Percentiles rank a stretch among this genome's conserved stretches.
These are phyloP conservation scores for Drosophila sordidapex DNA, from an alignment of 2,888 invertebrate species.

Conservation along the genomic window DNA sequence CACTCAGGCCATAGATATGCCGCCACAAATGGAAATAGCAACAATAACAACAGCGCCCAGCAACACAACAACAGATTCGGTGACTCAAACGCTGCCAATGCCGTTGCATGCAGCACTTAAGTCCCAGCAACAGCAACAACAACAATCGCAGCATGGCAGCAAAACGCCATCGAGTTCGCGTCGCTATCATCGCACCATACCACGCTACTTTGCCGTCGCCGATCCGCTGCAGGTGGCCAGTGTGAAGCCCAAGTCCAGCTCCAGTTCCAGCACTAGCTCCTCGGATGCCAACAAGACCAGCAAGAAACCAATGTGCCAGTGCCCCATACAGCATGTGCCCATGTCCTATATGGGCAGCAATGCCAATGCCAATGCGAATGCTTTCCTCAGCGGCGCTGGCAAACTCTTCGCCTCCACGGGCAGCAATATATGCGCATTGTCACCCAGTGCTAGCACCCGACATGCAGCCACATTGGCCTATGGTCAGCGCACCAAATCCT, in stretches of 20 bases:
- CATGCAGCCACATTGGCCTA: conserved; percentile 69
- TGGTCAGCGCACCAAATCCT: conserved; percentile 75
- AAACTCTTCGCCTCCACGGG: conserved; percentile 58
- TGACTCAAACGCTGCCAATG: conserved; percentile 75
- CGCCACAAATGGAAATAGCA: conserved; percentile 73
- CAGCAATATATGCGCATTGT: conserved; percentile 65
- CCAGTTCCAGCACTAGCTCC: conserved; percentile 41
- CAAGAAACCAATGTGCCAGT: conserved; percentile 85
- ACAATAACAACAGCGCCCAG: conserved; percentile 60
- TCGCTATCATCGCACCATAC: conserved; percentile 85
- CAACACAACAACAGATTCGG: conserved; percentile 57
- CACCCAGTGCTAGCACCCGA: conserved; percentile 54
- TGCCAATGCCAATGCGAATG: conserved; percentile 76
- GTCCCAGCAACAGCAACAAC: conserved; percentile 52
- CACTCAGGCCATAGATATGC: conserved; percentile 73
- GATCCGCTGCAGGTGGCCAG: conserved; percentile 78
- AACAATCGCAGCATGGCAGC: conserved; percentile 48
- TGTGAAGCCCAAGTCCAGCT: conserved; percentile 53
- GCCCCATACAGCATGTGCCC: conserved; percentile 85
- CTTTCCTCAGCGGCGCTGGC: conserved; percentile 66
- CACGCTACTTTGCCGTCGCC: conserved; percentile 84
- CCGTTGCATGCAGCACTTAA: conserved; percentile 65
- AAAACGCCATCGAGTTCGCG: conserved; percentile 84
- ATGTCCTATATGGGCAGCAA: conserved; percentile 85
- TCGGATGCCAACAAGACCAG: conserved; percentile 29